Conservation (phyloP, 23 tunicate genomes). For the Styela plicata region DNA sequence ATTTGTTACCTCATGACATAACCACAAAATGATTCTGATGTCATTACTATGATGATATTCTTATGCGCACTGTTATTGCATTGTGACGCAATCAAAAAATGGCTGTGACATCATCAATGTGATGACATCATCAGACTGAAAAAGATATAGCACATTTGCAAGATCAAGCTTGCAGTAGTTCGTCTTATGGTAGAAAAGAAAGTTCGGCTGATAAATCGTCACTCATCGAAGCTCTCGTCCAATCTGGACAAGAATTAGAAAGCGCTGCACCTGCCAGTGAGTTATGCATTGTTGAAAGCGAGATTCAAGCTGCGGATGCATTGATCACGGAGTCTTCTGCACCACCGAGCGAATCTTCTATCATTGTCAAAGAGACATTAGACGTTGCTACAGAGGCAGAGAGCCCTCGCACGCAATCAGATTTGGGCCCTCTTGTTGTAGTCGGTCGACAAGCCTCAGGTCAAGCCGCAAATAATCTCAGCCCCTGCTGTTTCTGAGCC, state of each 20-base stretch:
- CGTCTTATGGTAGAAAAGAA: background rate
- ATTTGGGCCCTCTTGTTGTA: background rate
- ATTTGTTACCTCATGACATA: too few relatives aligned
- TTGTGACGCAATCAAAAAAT: too few relatives aligned
- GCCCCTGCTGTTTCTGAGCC: background rate
- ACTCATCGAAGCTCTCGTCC: conserved; percentile 23
- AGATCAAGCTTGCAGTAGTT: background rate
- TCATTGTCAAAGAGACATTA: background rate
- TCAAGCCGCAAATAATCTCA: background rate
- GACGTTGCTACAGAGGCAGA: background rate
- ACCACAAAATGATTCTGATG: too few relatives aligned
- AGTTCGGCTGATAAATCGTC: background rate
- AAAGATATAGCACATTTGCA: background rate
- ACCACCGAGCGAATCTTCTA: background rate
- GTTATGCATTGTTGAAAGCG: background rate
- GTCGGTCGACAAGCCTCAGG: background rate
- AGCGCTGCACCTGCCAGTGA: background rate
- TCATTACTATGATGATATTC: too few relatives aligned
- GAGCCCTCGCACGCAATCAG: background rate
- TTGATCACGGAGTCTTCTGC: conserved; percentile 29
- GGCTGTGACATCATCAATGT: background rate
- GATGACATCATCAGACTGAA: background rate
- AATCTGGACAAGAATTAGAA: conserved; percentile 13
- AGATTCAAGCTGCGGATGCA: background rate
- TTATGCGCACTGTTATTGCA: too few relatives aligned